These are phyloP conservation scores for Bubalus kerabau DNA, from an alignment of 2,113 vertebrate genomes.

Conservation along the genomic window DNA sequence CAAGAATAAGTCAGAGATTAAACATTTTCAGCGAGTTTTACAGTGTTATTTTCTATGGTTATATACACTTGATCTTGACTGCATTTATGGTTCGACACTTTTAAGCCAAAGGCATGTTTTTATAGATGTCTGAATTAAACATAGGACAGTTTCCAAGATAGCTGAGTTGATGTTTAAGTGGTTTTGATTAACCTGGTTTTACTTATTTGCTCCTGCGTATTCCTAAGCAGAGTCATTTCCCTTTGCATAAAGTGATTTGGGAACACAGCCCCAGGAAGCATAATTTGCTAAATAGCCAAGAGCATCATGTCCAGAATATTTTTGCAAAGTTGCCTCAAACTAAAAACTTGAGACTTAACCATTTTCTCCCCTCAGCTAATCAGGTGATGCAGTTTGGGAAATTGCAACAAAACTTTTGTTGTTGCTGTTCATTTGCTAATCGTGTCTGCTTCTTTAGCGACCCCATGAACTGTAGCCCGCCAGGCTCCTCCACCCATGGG, in stretches of 20 bases:
- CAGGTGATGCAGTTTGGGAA: not conserved
- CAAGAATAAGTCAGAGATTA: not conserved
- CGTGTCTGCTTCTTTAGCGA: not conserved
- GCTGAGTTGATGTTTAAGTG: slow-evolving; percentile 12
- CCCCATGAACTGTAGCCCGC: not conserved
- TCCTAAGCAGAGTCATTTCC: not conserved
- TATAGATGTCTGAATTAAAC: slow-evolving; percentile 42
- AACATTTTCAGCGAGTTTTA: not conserved
- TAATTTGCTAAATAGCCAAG: slow-evolving; percentile 46
- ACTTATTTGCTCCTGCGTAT: slow-evolving; percentile 40
- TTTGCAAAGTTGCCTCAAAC: not conserved
- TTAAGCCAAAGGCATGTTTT: slow-evolving; percentile 25
- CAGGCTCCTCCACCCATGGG: not conserved
- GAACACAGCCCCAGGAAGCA: not conserved
- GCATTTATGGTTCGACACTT: not conserved
- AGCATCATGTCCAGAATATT: slow-evolving; percentile 4
- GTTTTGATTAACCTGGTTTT: slow-evolving; percentile 53
- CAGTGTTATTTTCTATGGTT: not conserved
- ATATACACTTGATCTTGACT: not conserved
- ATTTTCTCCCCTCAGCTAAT: not conserved
- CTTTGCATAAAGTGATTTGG: slow-evolving; percentile 27
- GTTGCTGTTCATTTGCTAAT: not conserved
- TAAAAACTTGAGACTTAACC: not conserved
- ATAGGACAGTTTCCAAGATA: not conserved
- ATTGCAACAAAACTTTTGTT: not conserved